Evolutionary conservation across 2,888 invertebrate species (phyloP).

Genomic region (Apamea crenata): DNA sequence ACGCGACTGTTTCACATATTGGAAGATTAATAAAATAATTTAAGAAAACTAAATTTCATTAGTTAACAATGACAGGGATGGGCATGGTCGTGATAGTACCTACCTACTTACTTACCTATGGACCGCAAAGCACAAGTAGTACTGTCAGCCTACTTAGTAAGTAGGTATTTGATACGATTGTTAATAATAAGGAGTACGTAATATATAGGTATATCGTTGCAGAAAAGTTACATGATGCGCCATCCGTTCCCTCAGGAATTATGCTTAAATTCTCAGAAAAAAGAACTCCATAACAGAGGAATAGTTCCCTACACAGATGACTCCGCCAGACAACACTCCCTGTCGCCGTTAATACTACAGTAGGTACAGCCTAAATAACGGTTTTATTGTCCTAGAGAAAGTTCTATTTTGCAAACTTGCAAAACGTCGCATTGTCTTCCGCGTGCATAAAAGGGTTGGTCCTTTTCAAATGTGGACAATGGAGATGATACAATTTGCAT

Average conservation of each 20-base stretch:
- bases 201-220: too few species aligned
- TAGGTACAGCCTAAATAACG: slow-evolving; percentile 40
- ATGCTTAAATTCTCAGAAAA: neutral
- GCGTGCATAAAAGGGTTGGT: slow-evolving; percentile 58
- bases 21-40: neutral
- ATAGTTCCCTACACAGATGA: too few species aligned
- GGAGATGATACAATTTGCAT: slow-evolving; percentile 68
- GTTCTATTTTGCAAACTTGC: slow-evolving; percentile 59
- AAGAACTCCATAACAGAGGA: neutral
- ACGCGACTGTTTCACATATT: slow-evolving; percentile 41
- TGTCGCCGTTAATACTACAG: slow-evolving; percentile 12
- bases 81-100: neutral
- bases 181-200: too few species aligned
- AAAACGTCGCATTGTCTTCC: slow-evolving; percentile 50
- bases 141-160: neutral
- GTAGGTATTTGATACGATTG: neutral
- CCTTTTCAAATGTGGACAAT: slow-evolving; percentile 45
- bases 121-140: neutral
- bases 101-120: neutral
- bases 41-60: neutral
- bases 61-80: neutral
- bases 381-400: slow-evolving; percentile 53
- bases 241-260: neutral
- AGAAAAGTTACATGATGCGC: too few species aligned
- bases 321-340: slow-evolving; percentile 3